A percentile compares a stretch with the other conserved stretches of the same genome.
Conservation (phyloP, 2,888 invertebrate species). For the Elegia similella region DNA sequence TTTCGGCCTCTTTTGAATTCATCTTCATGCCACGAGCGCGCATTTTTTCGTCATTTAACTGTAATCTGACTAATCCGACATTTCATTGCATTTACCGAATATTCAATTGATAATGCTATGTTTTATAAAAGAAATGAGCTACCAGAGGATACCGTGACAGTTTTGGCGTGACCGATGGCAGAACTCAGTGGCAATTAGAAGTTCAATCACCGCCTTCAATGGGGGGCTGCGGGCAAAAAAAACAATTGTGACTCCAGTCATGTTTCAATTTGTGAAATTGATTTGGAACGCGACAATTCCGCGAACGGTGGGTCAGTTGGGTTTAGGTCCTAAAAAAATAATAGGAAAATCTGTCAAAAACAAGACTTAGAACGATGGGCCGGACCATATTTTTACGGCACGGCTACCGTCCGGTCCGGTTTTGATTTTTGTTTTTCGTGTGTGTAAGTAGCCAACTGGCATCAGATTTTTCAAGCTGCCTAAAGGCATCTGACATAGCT, state of each 20-base stretch:
- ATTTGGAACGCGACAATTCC: slow-evolving; percentile 52
- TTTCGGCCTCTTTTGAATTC: neutral
- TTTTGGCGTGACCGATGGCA: slow-evolving; percentile 52
- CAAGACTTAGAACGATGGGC: no score
- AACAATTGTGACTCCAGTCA: slow-evolving; percentile 48
- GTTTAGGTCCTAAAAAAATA: neutral
- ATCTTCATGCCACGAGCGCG: neutral
- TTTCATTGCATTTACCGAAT: neutral
- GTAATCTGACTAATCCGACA: slow-evolving; percentile 1
- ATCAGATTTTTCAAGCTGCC: no score
- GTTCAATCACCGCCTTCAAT: slow-evolving; percentile 67
- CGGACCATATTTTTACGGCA: no score
- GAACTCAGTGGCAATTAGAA: slow-evolving; percentile 64
- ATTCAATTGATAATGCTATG: slow-evolving; percentile 1
- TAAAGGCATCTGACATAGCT: no score
- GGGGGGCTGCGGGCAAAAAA: slow-evolving; percentile 45
- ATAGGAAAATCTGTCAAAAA: neutral
- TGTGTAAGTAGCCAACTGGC: no score
- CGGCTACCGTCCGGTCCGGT: no score
- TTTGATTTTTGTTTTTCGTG: no score
- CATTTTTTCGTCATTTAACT: neutral
- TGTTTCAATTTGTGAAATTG: slow-evolving; percentile 71
- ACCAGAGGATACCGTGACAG: slow-evolving; percentile 42
- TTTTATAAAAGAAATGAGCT: slow-evolving; percentile 4
- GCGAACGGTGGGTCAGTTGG: neutral